phyloP scores from a whole-genome alignment of 2,113 vertebrate genomes.

The Anthoscopus minutus region DNA sequence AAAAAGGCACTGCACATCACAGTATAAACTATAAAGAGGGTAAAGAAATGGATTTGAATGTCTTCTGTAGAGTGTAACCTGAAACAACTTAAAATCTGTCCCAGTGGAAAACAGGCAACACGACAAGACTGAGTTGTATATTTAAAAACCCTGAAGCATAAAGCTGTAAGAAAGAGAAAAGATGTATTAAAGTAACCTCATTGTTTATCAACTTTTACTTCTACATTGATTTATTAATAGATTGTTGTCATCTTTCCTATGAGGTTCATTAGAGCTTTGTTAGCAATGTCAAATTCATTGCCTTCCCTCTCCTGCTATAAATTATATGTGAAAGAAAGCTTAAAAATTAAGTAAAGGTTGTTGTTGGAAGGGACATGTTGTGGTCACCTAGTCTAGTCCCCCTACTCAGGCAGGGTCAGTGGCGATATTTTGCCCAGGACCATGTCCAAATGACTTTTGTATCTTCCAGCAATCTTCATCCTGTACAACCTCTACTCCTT shows the following conservation, averaged over 20 bases:
- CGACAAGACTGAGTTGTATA: neutral
- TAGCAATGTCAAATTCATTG: neutral
- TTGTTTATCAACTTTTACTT: neutral
- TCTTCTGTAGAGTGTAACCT: neutral
- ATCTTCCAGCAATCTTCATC: neutral
- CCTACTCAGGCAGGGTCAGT: neutral
- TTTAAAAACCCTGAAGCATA: neutral
- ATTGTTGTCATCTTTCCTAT: neutral
- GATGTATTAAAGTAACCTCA: neutral
- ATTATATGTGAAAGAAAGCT: neutral
- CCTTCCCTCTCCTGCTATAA: neutral
- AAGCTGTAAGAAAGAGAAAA: neutral
- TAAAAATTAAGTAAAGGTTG: neutral
- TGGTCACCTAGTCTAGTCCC: neutral
- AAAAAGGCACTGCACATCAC: neutral
- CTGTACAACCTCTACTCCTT: neutral
- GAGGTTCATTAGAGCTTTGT: neutral
- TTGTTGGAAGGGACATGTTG: neutral
- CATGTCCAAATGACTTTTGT: neutral
- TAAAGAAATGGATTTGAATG: neutral
- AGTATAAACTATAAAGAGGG: neutral
- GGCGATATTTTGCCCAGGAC: neutral
- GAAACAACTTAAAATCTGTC: neutral
- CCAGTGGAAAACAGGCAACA: neutral
- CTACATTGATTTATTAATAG: neutral